Conservation (phyloP, 64 coral and sea anemone genomes). For the Catalaphyllia jardinei region DNA sequence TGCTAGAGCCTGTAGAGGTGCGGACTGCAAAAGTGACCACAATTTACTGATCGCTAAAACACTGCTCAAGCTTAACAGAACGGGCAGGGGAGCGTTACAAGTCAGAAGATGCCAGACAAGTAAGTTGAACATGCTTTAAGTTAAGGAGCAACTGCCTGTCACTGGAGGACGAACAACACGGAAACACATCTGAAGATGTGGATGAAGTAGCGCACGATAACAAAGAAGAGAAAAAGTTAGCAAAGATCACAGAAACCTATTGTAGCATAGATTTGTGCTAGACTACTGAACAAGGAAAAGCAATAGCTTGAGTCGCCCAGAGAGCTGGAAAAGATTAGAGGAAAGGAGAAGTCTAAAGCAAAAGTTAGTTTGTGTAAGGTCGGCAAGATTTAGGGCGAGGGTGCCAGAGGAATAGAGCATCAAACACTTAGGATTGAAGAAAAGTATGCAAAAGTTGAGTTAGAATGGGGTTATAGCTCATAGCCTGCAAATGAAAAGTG, state of each 20-base stretch:
- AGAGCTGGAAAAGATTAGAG: background rate
- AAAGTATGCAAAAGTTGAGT: background rate
- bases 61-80: too few species aligned
- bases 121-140: too few species aligned
- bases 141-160: background rate
- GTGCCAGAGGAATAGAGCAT: background rate
- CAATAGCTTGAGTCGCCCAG: background rate
- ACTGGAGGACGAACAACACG: background rate
- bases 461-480: too few species aligned
- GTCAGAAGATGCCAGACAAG: too few species aligned
- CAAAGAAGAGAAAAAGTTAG: background rate
- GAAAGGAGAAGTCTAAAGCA: background rate
- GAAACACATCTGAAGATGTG: background rate
- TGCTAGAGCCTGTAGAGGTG: too few species aligned
- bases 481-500: too few species aligned
- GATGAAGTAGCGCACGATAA: background rate
- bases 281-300: background rate
- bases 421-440: background rate
- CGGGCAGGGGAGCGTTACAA: too few species aligned
- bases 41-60: too few species aligned
- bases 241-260: background rate
- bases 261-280: background rate
- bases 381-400: background rate
- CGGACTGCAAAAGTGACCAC: too few species aligned
- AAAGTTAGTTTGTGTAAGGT: background rate